Percentiles rank a stretch among this genome's conserved stretches.
Conservation (phyloP, 1,140 invertebrate species). For the Wasmannia auropunctata region DNA sequence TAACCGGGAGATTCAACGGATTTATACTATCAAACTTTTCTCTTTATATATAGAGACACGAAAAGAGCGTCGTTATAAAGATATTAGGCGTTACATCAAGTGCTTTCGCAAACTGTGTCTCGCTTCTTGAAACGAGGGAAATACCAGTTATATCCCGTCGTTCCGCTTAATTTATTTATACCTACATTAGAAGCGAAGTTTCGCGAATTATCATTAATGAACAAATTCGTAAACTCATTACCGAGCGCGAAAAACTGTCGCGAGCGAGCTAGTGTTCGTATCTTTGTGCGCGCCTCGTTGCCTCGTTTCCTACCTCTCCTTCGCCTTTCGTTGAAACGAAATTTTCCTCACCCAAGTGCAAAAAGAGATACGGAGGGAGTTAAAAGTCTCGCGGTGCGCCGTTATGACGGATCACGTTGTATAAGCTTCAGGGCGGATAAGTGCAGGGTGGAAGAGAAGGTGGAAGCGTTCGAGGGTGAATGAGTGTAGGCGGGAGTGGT, state of each 20-base stretch:
- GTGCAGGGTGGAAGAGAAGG: constrained; percentile 37
- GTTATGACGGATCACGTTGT: constrained; percentile 75
- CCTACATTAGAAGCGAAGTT: background rate
- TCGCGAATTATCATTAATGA: constrained; percentile 19
- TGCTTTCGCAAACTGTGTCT: background rate
- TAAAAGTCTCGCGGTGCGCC: constrained; percentile 55
- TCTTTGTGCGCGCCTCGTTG: background rate
- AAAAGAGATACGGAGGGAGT: constrained; percentile 19
- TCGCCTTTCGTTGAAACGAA: constrained; percentile 39
- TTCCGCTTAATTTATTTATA: constrained; percentile 1
- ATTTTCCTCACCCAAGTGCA: constrained; percentile 35
- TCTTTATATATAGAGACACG: background rate
- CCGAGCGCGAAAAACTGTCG: background rate
- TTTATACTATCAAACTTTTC: background rate
- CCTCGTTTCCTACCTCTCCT: too few relatives aligned
- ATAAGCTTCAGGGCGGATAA: constrained; percentile 54
- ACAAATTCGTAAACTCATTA: constrained; percentile 14
- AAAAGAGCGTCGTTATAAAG: background rate
- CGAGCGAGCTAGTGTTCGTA: background rate
- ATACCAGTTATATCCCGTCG: background rate
- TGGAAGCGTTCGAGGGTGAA: constrained; percentile 60
- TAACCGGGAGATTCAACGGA: constrained; percentile 32
- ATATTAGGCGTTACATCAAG: background rate
- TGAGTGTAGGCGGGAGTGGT: constrained; percentile 33
- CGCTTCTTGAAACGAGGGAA: background rate